These are phyloP conservation scores for Stenolophus ochropezus DNA, from an alignment of 2,888 invertebrate species.

Conservation along the genomic window DNA sequence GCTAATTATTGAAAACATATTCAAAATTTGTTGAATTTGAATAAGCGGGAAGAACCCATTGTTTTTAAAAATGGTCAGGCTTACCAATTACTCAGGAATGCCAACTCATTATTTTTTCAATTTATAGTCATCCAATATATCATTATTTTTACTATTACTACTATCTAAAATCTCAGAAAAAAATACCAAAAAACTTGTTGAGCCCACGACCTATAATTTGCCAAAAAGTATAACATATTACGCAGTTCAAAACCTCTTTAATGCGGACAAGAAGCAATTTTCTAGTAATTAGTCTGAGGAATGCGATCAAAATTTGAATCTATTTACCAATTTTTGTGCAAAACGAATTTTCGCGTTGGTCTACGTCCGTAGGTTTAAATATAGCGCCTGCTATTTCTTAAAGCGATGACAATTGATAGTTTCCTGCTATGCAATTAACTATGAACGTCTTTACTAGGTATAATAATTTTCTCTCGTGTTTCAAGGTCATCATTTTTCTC, in stretches of 20 bases:
- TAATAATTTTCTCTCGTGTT: slow-evolving; percentile 33
- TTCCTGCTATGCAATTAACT: slow-evolving; percentile 57
- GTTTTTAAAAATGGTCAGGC: too few relatives aligned
- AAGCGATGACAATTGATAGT: slow-evolving; percentile 57
- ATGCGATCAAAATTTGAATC: not conserved
- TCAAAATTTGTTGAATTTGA: too few relatives aligned
- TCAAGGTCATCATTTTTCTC: slow-evolving; percentile 51
- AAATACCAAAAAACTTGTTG: too few relatives aligned
- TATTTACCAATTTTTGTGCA: not conserved
- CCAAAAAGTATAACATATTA: not conserved
- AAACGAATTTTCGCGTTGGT: slow-evolving; percentile 33
- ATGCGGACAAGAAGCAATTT: not conserved
- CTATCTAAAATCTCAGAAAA: too few relatives aligned
- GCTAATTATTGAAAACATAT: too few relatives aligned
- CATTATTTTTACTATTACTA: too few relatives aligned
- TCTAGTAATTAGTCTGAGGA: not conserved
- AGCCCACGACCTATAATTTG: not conserved
- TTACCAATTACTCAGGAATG: too few relatives aligned
- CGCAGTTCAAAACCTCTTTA: not conserved
- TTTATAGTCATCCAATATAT: too few relatives aligned
- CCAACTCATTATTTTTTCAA: too few relatives aligned
- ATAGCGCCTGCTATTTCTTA: slow-evolving; percentile 51
- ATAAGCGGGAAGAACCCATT: too few relatives aligned
- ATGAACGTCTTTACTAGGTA: slow-evolving; percentile 50
- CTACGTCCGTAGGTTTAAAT: slow-evolving; percentile 36